phyloP scores from a whole-genome alignment of 2,113 vertebrate species.

The Psilopsiagon aurifrons region DNA sequence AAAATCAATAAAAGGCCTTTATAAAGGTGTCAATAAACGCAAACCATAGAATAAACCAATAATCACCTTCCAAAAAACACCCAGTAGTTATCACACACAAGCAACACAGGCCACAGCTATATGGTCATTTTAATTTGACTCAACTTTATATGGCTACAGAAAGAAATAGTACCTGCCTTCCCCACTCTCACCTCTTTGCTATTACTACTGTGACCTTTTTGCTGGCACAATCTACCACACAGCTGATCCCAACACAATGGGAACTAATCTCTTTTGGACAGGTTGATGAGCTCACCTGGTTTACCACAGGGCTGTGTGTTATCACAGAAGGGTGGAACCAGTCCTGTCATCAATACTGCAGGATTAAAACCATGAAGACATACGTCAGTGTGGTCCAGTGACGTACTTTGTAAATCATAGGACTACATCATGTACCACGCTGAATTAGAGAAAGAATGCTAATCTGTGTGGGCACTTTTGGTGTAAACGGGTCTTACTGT shows the following conservation, averaged over 20 bases:
- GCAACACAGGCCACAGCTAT: background rate
- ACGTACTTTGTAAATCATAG: slow-evolving; percentile 29
- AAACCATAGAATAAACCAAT: background rate
- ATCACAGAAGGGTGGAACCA: slow-evolving; percentile 30
- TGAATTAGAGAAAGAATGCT: background rate
- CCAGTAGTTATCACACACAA: background rate
- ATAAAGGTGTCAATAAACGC: background rate
- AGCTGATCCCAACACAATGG: slow-evolving; percentile 9
- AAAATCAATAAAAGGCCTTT: too few relatives aligned
- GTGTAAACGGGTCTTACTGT: background rate
- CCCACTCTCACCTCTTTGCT: background rate
- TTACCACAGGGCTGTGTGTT: background rate
- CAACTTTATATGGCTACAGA: background rate
- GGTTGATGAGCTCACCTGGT: background rate
- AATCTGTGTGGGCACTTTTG: background rate
- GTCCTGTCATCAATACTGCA: slow-evolving; percentile 3
- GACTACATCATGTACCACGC: background rate
- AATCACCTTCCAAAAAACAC: background rate
- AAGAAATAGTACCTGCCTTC: background rate
- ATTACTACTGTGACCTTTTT: background rate
- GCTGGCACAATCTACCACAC: background rate
- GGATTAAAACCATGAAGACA: slow-evolving; percentile 45
- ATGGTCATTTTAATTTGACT: background rate
- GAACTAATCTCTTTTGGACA: background rate
- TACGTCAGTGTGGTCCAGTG: slow-evolving; percentile 33